These are phyloP conservation scores for Neria commutata DNA, from an alignment of 2,888 invertebrate genomes.

Conservation along the genomic window DNA sequence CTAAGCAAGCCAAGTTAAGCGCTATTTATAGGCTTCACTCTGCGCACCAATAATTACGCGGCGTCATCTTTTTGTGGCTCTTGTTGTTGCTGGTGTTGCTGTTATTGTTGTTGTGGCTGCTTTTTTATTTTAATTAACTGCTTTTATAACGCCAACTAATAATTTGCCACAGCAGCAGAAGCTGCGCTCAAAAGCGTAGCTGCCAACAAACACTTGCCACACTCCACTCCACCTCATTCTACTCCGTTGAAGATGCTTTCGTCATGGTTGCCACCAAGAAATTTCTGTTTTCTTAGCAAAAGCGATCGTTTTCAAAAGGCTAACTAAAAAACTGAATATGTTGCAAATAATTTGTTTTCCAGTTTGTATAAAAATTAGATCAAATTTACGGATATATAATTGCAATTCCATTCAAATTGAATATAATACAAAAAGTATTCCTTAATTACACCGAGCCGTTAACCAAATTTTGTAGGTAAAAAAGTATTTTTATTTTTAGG, in stretches of 20 bases:
- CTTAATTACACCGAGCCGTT: no score
- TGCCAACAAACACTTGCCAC: not conserved
- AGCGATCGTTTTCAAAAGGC: no score
- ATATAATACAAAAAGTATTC: no score
- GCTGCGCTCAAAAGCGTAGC: not conserved
- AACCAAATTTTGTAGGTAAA: no score
- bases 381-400: no score
- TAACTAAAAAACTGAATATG: no score
- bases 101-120: not conserved
- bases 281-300: no score
- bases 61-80: not conserved
- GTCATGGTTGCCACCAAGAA: no score
- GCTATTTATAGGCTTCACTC: not conserved
- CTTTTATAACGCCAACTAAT: constrained; percentile 24
- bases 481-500: no score
- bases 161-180: constrained; percentile 22
- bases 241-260: not conserved
- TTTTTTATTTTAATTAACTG: constrained; percentile 24
- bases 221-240: not conserved
- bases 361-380: no score
- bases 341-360: no score
- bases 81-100: not conserved
- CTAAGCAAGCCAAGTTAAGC: not conserved
- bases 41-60: not conserved
- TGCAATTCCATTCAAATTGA: no score